These are phyloP conservation scores for Dissostichus mawsoni DNA, from an alignment of 2,113 vertebrate genomes.

Conservation along the genomic window DNA sequence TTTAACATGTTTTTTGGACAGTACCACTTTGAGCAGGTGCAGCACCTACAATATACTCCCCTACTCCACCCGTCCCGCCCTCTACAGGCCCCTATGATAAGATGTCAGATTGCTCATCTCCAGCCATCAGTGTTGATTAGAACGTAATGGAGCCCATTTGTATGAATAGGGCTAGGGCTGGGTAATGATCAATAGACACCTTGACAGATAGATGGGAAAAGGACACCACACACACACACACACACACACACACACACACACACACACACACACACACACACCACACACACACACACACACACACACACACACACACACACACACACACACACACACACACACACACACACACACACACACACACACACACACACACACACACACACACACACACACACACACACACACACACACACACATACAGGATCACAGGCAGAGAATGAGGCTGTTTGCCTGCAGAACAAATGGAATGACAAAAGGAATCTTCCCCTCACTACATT, in stretches of 20 bases:
- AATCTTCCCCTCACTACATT: constrained; percentile 75
- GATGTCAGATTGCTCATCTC: constrained; percentile 81
- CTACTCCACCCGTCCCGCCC: constrained; percentile 40
- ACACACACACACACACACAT: constrained; percentile 35
- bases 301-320: constrained; percentile 15
- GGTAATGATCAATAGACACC: constrained; percentile 83
- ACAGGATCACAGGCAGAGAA: constrained; percentile 65
- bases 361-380: constrained; percentile 11
- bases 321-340: constrained; percentile 42
- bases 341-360: constrained; percentile 42
- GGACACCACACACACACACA: constrained; percentile 27
- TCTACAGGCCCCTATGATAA: constrained; percentile 68
- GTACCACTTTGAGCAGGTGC: constrained; percentile 52
- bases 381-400: constrained; percentile 42
- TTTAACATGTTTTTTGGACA: constrained; percentile 34
- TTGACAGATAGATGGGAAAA: constrained; percentile 78
- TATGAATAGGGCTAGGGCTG: constrained; percentile 78
- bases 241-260: constrained; percentile 37
- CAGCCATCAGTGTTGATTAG: constrained; percentile 83
- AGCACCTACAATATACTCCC: constrained; percentile 42
- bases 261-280: constrained; percentile 34
- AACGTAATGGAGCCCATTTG: constrained; percentile 83
- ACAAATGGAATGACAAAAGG: constrained; percentile 84
- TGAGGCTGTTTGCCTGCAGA: constrained; percentile 80
- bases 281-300: constrained; percentile 20